A percentile compares a stretch with the other conserved stretches of the same genome.
phyloP scores from a whole-genome alignment of 2,888 invertebrate species.

The Caradrina clavipalpis region DNA sequence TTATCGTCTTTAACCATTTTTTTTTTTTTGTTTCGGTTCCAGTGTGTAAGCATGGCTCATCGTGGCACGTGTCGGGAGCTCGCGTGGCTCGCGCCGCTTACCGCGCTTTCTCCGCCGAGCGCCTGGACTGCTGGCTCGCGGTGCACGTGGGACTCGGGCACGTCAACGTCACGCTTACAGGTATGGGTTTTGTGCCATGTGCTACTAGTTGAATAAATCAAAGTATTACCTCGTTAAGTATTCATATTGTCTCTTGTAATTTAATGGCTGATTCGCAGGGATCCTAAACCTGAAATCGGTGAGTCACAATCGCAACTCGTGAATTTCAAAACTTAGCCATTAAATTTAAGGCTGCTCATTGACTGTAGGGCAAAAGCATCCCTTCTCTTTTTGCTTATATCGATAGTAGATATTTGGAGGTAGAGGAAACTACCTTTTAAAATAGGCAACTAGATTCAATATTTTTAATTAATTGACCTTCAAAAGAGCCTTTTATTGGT shows the following conservation, averaged over 20 bases:
- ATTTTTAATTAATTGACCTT: too few species aligned
- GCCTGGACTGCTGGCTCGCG: slow-evolving; percentile 96
- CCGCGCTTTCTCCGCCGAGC: slow-evolving; percentile 97
- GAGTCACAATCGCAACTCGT: not conserved
- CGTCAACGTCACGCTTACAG: slow-evolving; percentile 98
- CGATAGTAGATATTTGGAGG: too few species aligned
- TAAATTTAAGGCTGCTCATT: too few species aligned
- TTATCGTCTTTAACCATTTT: slow-evolving; percentile 21
- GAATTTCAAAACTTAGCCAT: not conserved
- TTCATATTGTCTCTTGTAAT: too few species aligned
- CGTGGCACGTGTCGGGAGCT: slow-evolving; percentile 97
- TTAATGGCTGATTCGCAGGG: slow-evolving; percentile 6
- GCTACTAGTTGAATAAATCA: not conserved
- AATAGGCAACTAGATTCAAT: too few species aligned
- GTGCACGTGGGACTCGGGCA: slow-evolving; percentile 98
- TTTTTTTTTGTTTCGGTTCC: slow-evolving; percentile 71
- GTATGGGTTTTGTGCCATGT: slow-evolving; percentile 86
- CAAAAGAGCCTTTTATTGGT: too few species aligned
- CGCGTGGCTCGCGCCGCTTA: slow-evolving; percentile 95
- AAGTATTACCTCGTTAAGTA: not conserved
- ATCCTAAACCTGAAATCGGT: slow-evolving; percentile 2
- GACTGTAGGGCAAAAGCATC: too few species aligned
- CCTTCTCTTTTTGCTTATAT: too few species aligned
- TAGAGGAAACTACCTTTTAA: too few species aligned
- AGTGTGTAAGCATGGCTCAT: slow-evolving; percentile 97